Evolutionary conservation across 2,797 vertebrate genomes (phyloP).

Genomic region (Microctenopoma steveboyesi): DNA sequence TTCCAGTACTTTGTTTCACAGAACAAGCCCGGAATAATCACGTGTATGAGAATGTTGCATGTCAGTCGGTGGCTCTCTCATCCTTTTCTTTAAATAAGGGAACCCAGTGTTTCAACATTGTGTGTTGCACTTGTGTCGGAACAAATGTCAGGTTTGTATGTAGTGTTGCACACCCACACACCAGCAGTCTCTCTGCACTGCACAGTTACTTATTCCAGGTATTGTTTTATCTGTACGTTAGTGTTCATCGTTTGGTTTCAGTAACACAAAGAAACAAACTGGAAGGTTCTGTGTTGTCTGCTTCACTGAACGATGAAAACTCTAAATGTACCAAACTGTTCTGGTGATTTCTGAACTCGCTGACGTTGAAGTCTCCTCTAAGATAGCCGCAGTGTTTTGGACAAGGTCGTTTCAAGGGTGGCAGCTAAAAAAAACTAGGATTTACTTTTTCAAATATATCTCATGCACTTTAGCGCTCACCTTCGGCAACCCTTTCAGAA

Average conservation of each 20-base stretch:
- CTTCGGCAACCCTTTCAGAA: conserved; percentile 9
- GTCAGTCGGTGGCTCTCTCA: neutral
- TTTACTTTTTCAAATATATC: neutral
- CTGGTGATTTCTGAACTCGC: neutral
- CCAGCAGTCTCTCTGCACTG: neutral
- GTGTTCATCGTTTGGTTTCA: neutral
- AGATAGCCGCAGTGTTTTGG: neutral
- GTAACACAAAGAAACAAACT: neutral
- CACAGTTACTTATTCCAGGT: neutral
- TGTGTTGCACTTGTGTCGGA: neutral
- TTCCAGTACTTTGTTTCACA: neutral
- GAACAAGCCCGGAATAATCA: neutral
- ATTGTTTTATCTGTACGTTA: neutral
- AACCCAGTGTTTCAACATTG: neutral
- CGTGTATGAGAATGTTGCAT: too few species aligned
- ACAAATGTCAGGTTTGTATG: neutral
- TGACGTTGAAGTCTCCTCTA: neutral
- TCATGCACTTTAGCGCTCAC: too few species aligned
- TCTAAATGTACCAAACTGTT: neutral
- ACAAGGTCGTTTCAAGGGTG: neutral
- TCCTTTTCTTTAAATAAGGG: neutral
- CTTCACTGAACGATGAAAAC: neutral
- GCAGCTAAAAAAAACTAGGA: neutral
- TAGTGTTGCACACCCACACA: neutral
- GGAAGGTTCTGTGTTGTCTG: neutral